Base-by-base conservation (phyloP, 2,888 invertebrate species). In the Opisthograptis luteolata region DNA sequence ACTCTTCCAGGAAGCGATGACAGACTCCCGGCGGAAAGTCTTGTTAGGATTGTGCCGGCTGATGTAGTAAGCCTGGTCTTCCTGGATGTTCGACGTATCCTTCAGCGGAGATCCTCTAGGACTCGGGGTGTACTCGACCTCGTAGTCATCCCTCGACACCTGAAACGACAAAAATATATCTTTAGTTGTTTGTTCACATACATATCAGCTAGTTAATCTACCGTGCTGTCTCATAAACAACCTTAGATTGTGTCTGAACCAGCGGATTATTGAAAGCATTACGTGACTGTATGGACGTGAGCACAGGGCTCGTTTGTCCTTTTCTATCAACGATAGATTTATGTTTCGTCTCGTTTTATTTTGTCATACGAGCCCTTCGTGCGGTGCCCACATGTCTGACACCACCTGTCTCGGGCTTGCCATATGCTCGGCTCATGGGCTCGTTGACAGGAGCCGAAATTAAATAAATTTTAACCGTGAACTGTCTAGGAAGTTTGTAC, bases 31-130 rank as follows among this genome's bases (percentile, higher is more conserved):
- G 1, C 91, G 81, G 71, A 89, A 91, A 19, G 89, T 90, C 68
- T 83, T 89, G 70, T 90, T 90, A 0, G 90, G 90, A 52, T 90
- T 90, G 70, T 89, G 89, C n/a, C 90, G 82, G 66, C 89, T 90
- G 66, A 90, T 87, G 69, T 77, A 79, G 70, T 81, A 89, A 1
- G 81, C 70, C 34, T 76, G 77, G 39, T 88, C 86, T 20, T 89
- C 87, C 35, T 85, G 87, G 51, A 88, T 79, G 70, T 89, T 90
- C 24, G 90, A 84, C 5, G 88, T 88, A 51, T 90, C 90, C 64
- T 90, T 90, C 52, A 89, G 58, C 1, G 89, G 90, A 44, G 89
- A 89, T 12, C 84, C 86, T 66, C 89, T 72, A 1, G 87, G 84
- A 55, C 89, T 89, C 37, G 78, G 80, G 56, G 72, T 87, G 81